Evolutionary conservation across 64 coral and sea anemone species (phyloP).

Genomic region (Dendronephthya gigantea): DNA sequence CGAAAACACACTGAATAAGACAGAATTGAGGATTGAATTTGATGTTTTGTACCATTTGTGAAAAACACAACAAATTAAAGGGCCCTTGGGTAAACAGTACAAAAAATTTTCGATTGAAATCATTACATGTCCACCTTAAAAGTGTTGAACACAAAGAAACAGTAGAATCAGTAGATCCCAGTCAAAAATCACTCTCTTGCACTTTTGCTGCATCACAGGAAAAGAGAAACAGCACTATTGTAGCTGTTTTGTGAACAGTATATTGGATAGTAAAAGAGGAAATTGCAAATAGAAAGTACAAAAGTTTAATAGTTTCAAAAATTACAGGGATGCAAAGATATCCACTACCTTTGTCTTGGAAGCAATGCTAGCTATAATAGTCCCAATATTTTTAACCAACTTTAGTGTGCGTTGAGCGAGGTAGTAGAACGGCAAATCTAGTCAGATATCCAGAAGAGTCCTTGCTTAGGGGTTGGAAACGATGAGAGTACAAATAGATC

Average conservation of each 20-base stretch:
- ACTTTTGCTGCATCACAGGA: not conserved
- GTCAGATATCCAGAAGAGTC: too few species aligned
- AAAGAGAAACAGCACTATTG: not conserved
- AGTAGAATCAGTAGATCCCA: not conserved
- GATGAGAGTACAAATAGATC: too few species aligned
- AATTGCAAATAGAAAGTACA: constrained; percentile 20
- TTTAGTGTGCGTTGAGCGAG: too few species aligned
- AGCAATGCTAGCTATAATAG: constrained; percentile 1
- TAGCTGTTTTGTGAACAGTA: not conserved
- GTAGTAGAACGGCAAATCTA: too few species aligned
- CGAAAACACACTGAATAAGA: too few species aligned
- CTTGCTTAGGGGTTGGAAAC: too few species aligned
- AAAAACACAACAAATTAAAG: not conserved
- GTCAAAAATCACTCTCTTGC: not conserved
- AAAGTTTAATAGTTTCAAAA: constrained; percentile 24
- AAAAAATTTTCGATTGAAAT: constrained; percentile 18
- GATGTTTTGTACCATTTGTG: too few species aligned
- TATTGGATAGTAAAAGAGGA: constrained; percentile 14
- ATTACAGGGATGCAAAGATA: constrained; percentile 20
- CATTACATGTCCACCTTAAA: too few species aligned
- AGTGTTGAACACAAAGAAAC: constrained; percentile 6
- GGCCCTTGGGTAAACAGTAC: constrained; percentile 11
- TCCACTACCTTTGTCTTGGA: not conserved
- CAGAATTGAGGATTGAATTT: too few species aligned
- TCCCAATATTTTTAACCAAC: too few species aligned